These are phyloP conservation scores for Drosophila willistoni DNA, from an alignment of 1,140 invertebrate genomes.

Conservation along the genomic window DNA sequence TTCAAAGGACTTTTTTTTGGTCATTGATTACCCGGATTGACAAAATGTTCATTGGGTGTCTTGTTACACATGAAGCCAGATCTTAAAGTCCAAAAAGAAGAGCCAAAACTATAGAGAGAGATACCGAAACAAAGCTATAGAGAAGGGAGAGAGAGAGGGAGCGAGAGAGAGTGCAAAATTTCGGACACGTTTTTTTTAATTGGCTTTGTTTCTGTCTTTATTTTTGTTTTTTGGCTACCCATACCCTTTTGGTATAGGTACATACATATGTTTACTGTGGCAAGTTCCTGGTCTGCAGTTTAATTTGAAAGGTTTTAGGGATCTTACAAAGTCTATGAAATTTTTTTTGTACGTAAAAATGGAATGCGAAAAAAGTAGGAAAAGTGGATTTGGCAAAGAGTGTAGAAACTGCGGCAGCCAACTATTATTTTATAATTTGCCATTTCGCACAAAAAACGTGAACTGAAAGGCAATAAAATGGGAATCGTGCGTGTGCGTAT, in stretches of 20 bases:
- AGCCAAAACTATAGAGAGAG: neutral
- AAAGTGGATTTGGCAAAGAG: neutral
- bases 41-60: conserved; percentile 4
- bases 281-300: neutral
- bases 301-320: too few species aligned
- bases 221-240: neutral
- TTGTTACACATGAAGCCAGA: neutral
- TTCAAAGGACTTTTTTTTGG: neutral
- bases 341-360: too few species aligned
- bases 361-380: too few species aligned
- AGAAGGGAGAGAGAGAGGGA: neutral
- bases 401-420: neutral
- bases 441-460: conserved; percentile 25
- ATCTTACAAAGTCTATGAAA: too few species aligned
- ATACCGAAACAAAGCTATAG: neutral
- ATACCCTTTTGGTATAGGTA: neutral
- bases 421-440: conserved; percentile 4
- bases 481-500: conserved; percentile 7
- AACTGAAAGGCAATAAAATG: conserved; percentile 19
- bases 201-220: conserved; percentile 4
- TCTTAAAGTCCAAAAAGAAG: neutral
- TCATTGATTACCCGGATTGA: neutral
- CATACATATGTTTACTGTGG: neutral
- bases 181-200: conserved; percentile 9
- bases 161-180: neutral